Evolutionary conservation across 53 echinoderm and acorn worm genomes (phyloP).

Genomic region (Glandiceps talaboti): DNA sequence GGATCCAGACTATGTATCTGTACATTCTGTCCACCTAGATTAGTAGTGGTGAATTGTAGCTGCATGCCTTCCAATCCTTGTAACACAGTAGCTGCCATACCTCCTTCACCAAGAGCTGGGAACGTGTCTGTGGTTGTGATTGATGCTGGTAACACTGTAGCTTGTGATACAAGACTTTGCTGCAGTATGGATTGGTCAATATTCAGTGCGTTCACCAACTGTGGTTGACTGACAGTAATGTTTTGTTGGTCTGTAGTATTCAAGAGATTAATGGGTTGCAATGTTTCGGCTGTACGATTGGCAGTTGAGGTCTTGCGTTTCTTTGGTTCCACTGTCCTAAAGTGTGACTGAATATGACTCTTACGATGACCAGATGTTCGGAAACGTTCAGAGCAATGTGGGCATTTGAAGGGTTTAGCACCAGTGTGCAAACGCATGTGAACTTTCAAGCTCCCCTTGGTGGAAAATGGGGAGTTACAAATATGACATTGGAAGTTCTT

Average conservation of each 20-base stretch:
- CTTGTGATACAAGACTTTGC: neutral
- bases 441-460: slow-evolving; percentile 89
- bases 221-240: neutral
- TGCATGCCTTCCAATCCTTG: slow-evolving; percentile 66
- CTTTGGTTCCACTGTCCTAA: slow-evolving; percentile 40
- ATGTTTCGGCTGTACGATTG: neutral
- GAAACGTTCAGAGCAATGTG: slow-evolving; percentile 76
- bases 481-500: slow-evolving; percentile 82
- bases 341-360: slow-evolving; percentile 80
- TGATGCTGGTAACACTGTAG: slow-evolving; percentile 8
- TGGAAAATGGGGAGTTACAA: slow-evolving; percentile 80
- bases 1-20: slow-evolving; percentile 80
- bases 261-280: slow-evolving; percentile 1
- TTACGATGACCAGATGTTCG: slow-evolving; percentile 88
- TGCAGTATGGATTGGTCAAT: neutral
- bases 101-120: slow-evolving; percentile 31
- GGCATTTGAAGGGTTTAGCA: slow-evolving; percentile 91
- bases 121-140: slow-evolving; percentile 7
- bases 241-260: neutral
- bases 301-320: slow-evolving; percentile 29
- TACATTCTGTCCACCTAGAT: slow-evolving; percentile 44
- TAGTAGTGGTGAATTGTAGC: slow-evolving; percentile 65
- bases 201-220: neutral
- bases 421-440: slow-evolving; percentile 98
- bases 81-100: slow-evolving; percentile 47